Evolutionary conservation across 2,113 vertebrate genomes (phyloP), one percentile per base, ranked within the genome.

Genomic region (Hassar affinis): DNA sequence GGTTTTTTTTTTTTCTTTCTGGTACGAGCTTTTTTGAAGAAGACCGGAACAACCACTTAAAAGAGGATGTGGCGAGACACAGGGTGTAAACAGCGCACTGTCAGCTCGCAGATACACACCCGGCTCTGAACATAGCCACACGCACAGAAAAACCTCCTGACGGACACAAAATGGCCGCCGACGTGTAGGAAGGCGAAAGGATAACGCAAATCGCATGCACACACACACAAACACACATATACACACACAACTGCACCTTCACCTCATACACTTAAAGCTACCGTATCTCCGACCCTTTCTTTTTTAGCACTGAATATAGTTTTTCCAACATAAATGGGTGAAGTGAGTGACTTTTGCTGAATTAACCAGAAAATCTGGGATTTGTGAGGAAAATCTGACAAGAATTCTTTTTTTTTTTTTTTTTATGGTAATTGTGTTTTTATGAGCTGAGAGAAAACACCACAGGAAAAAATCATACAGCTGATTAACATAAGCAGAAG

Each of bases 101-200:
- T 79, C 66, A 62, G 77, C 64, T 62, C 42, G 8, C 69, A 61
- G 51, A 82, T 56, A 51, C 30, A 57, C 54, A 49, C 27, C 38
- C 12, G 0, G n/a, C n/a, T n/a, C n/a, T n/a, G n/a, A n/a, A n/a
- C n/a, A n/a, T n/a, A n/a, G n/a, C n/a, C n/a, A n/a, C 18, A 78
- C 2, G 20, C 11, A 64, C 8, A 61, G 33, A 22, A 27, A 30
- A 7, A 75, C 6, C 14, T 49, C 35, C 56, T 45, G 33, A 45
- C 45, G 11, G 56, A 79, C 38, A 49, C 59, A 76, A 76, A 54
- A 76, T 76, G 74, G 51, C 27, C 2, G 51, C 74, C 18, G 18
- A 51, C 1, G 1, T 47, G 76, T 61, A 85, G 66, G 74, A 64
- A 80, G 76, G 80, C 77, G 68, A 87, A 87, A 85, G 76, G 22